Evolutionary conservation across 2,888 invertebrate species (phyloP).

Genomic region (Xestia sexstrigata): DNA sequence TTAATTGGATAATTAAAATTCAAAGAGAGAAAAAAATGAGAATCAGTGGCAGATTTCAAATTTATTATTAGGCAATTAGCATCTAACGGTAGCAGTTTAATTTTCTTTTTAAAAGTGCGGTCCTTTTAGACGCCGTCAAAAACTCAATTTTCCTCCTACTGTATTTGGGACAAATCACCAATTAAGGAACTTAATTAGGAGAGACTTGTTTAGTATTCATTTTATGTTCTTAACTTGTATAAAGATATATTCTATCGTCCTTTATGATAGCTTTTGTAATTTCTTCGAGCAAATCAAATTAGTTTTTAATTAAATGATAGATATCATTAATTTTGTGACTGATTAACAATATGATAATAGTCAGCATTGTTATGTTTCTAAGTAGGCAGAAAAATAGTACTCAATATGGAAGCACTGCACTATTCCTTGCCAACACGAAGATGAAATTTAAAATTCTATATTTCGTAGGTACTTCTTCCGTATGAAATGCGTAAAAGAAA

Average conservation of each 20-base stretch:
- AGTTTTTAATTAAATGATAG: slow-evolving; percentile 26
- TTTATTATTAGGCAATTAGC: slow-evolving; percentile 67
- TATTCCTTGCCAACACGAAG: slow-evolving; percentile 38
- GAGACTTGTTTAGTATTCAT: slow-evolving; percentile 57
- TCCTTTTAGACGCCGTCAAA: slow-evolving; percentile 41
- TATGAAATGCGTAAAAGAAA: slow-evolving; percentile 47
- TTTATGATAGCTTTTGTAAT: slow-evolving; percentile 27
- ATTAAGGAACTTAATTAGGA: slow-evolving; percentile 62
- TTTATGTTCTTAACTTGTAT: slow-evolving; percentile 41
- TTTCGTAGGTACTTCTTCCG: slow-evolving; percentile 14
- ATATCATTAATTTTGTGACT: background rate
- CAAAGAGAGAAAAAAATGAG: slow-evolving; percentile 41
- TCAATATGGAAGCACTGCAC: slow-evolving; percentile 15
- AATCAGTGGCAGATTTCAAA: slow-evolving; percentile 52
- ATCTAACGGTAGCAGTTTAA: slow-evolving; percentile 46
- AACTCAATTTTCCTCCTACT: slow-evolving; percentile 58
- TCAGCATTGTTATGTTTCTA: background rate
- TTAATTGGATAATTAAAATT: slow-evolving; percentile 60
- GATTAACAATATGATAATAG: background rate
- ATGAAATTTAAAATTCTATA: slow-evolving; percentile 54
- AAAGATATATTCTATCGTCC: slow-evolving; percentile 34
- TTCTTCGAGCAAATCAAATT: slow-evolving; percentile 40
- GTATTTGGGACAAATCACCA: slow-evolving; percentile 63
- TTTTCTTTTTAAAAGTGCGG: slow-evolving; percentile 52
- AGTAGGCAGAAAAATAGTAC: background rate